A percentile compares a stretch with the other conserved stretches of the same genome.
phyloP scores from a whole-genome alignment of 2,888 invertebrate genomes.

The Crepidodera aurea region DNA sequence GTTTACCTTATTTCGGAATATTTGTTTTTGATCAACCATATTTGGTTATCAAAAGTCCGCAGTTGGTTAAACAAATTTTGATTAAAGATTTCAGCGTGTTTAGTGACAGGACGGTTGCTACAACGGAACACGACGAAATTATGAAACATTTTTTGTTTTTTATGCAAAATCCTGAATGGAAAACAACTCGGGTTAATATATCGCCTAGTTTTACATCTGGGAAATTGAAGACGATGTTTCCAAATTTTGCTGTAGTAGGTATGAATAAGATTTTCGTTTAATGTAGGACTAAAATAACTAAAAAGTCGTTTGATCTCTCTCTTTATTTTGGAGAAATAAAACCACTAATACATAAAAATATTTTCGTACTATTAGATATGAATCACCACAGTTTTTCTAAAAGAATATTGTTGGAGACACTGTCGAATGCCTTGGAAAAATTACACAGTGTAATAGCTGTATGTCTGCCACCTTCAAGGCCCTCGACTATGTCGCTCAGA shows the following conservation, averaged over 20 bases:
- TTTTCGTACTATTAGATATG: no score
- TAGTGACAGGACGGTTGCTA: slow-evolving; percentile 53
- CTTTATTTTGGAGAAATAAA: background rate
- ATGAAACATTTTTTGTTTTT: slow-evolving; percentile 60
- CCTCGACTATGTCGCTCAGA: no score
- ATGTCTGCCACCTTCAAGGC: no score
- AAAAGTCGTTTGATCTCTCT: background rate
- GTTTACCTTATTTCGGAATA: slow-evolving; percentile 28
- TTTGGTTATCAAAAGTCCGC: slow-evolving; percentile 61
- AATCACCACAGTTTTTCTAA: no score
- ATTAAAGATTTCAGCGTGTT: slow-evolving; percentile 64
- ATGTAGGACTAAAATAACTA: background rate
- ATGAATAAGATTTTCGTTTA: no score
- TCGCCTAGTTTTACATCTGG: slow-evolving; percentile 66
- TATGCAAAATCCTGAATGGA: slow-evolving; percentile 65
- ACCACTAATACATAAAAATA: no score
- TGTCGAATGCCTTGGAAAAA: no score
- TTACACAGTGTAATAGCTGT: no score
- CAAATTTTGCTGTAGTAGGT: slow-evolving; percentile 57
- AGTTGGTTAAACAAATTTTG: slow-evolving; percentile 61
- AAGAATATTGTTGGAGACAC: no score
- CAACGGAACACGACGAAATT: slow-evolving; percentile 60
- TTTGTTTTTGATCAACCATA: slow-evolving; percentile 60
- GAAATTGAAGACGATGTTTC: slow-evolving; percentile 66
- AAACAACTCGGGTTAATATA: slow-evolving; percentile 63